Base-by-base conservation (phyloP, 2,888 invertebrate genomes). In the Drosophila multiciliata region DNA sequence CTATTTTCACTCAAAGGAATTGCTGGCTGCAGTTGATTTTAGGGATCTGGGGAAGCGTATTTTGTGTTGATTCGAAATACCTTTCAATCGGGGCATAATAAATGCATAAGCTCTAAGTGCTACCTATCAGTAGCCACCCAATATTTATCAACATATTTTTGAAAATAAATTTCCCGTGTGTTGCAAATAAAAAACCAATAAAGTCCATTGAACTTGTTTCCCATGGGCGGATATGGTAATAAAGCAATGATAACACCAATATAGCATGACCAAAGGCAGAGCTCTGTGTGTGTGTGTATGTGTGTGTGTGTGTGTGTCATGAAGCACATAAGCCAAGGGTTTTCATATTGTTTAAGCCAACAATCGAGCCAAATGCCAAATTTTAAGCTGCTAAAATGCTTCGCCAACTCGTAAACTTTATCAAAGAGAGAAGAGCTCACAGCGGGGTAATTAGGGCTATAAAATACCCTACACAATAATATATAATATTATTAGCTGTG, bases 41-140 rank as follows among this genome's bases (percentile, higher is more conserved):
- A 5, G 8, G 20, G 26, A n/a, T n/a, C n/a, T 29, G 26, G 15
- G 8, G 17, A 7, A 17, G 11, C 54, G 40, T 52, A 49, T 49
- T 64, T 52, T 36, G 11, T 32, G 29, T 50, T 12, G 38, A 69
- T 65, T 63, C 36, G 60, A 66, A 64, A 75, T 73, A 72, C 55
- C 65, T 71, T 69, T 71, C 66, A 60, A 82, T 59, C 66, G 53
- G 55, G 54, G 59, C 80, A 86, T 86, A 83, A 90, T 78, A 75
- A 76, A 89, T 86, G 71, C 70, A 86, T 73, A 71, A 76, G 75
- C 55, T 57, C 89, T 90, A 85, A 85, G 85, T 85, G 89, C 87
- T 74, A 55, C 53, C 73, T 57, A 71, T 68, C 59, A 62, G 67
- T 77, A 48, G 53, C 50, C 55, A 52, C 12, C 58, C 26, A 45